phyloP scores from a whole-genome alignment of 2,888 invertebrate species.

The Chesias legatella region DNA sequence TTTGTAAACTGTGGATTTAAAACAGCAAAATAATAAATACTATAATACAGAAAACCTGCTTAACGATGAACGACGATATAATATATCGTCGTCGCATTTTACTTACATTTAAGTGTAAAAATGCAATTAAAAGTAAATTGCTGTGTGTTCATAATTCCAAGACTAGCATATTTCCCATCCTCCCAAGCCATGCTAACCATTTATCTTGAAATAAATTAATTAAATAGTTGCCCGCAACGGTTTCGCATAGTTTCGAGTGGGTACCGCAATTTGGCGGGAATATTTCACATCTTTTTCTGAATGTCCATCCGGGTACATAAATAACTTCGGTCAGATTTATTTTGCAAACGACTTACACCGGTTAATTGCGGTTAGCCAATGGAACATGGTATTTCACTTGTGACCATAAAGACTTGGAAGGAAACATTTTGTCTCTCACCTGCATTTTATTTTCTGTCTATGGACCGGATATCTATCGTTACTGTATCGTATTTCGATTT shows the following conservation, averaged over 20 bases:
- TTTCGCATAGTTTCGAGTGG: slow-evolving; percentile 16
- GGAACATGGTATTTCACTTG: slow-evolving; percentile 7
- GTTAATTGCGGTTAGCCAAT: slow-evolving; percentile 20
- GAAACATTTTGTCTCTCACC: too few relatives aligned
- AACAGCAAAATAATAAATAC: too few relatives aligned
- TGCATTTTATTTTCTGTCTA: too few relatives aligned
- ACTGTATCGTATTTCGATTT: too few relatives aligned
- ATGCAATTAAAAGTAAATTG: slow-evolving; percentile 8
- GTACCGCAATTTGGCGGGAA: slow-evolving; percentile 25
- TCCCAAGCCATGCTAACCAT: slow-evolving; percentile 20
- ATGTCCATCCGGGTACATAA: slow-evolving; percentile 18
- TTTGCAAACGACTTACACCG: slow-evolving; percentile 16
- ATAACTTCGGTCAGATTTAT: slow-evolving; percentile 21
- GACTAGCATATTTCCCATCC: slow-evolving; percentile 17
- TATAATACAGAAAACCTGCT: too few relatives aligned
- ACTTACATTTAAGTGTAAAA: slow-evolving; percentile 1
- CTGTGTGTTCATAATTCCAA: neutral
- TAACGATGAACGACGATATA: too few relatives aligned
- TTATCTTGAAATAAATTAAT: slow-evolving; percentile 26
- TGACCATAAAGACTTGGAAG: slow-evolving; percentile 7
- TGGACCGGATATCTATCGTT: too few relatives aligned
- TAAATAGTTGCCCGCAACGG: slow-evolving; percentile 24
- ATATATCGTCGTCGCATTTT: slow-evolving; percentile 1
- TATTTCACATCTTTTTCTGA: slow-evolving; percentile 15
- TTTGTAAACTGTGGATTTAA: too few relatives aligned